Percentiles rank a stretch among this genome's conserved stretches.
phyloP scores from a whole-genome alignment of 2,113 vertebrate species.

The Parotia lawesii region DNA sequence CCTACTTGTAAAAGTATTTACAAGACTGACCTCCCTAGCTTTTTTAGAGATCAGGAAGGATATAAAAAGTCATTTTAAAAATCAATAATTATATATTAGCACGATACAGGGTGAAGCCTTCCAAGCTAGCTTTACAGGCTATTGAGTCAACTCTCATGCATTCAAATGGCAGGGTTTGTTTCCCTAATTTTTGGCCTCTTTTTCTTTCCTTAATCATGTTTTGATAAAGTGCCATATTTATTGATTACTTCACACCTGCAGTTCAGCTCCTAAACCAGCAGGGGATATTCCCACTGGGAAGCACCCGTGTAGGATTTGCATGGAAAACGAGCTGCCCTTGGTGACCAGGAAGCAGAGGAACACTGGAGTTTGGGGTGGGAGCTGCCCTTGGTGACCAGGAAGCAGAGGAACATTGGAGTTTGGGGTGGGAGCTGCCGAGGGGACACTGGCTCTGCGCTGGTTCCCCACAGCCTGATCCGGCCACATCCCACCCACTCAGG shows the following conservation, averaged over 20 bases:
- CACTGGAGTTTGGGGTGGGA: background rate
- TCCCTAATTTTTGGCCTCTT: background rate
- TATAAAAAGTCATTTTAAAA: conserved; percentile 57
- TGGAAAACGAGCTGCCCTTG: background rate
- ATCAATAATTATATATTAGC: conserved; percentile 67
- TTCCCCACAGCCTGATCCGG: accelerated
- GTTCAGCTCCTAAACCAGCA: background rate
- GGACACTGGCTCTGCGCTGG: background rate
- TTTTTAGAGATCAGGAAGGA: conserved; percentile 51
- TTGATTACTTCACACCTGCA: background rate
- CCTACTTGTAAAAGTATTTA: conserved; percentile 56
- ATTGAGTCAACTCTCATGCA: background rate
- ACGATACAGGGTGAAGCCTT: background rate
- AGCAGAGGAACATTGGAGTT: background rate
- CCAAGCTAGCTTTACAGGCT: conserved; percentile 20
- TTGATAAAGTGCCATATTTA: background rate
- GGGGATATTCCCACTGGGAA: background rate
- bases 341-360: background rate
- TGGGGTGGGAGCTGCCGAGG: background rate
- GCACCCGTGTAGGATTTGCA: accelerated
- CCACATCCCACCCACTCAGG: background rate
- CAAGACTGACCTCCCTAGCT: conserved; percentile 44
- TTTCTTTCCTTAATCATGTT: background rate
- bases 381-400: background rate
- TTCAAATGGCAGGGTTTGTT: background rate